Evolutionary conservation across 2,113 vertebrate species (phyloP).

Genomic region (Gobius niger): DNA sequence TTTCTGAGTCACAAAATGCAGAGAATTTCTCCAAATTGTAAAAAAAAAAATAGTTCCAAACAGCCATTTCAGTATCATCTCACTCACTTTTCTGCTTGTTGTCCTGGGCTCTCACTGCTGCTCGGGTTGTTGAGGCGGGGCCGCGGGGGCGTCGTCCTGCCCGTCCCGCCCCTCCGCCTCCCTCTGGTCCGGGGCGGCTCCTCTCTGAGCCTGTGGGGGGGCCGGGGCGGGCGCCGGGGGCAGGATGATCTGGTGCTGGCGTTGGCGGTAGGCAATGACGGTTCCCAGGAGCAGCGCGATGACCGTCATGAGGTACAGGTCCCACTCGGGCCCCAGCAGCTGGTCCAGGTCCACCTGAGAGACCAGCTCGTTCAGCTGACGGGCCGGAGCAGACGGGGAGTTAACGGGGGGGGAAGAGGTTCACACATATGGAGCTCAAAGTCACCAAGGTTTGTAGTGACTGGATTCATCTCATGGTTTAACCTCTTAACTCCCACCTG

Average conservation of each 20-base stretch:
- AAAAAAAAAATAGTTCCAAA: no score
- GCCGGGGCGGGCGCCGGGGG: slow-evolving; percentile 66
- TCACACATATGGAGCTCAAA: no score
- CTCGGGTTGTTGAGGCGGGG: slow-evolving; percentile 48
- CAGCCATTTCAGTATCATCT: no score
- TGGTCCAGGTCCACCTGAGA: slow-evolving; percentile 94
- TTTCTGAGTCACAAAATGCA: no score
- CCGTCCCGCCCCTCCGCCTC: slow-evolving; percentile 33
- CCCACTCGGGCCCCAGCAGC: slow-evolving; percentile 96
- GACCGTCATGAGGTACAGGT: slow-evolving; percentile 98
- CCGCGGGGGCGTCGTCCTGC: slow-evolving; percentile 46
- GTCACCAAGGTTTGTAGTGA: no score
- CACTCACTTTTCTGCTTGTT: not conserved
- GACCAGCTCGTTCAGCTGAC: slow-evolving; percentile 85
- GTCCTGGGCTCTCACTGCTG: slow-evolving; percentile 15
- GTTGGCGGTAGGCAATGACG: slow-evolving; percentile 94
- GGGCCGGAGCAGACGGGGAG: no score
- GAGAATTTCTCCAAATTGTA: no score
- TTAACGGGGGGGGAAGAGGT: not conserved
- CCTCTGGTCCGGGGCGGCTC: slow-evolving; percentile 60
- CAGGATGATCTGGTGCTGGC: slow-evolving; percentile 88
- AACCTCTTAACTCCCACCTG: no score
- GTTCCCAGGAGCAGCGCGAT: slow-evolving; percentile 93
- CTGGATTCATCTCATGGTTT: no score
- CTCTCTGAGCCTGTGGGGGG: slow-evolving; percentile 60